phyloP scores from a whole-genome alignment of 1,140 invertebrate genomes.

The Pemphigus obesinymphae region DNA sequence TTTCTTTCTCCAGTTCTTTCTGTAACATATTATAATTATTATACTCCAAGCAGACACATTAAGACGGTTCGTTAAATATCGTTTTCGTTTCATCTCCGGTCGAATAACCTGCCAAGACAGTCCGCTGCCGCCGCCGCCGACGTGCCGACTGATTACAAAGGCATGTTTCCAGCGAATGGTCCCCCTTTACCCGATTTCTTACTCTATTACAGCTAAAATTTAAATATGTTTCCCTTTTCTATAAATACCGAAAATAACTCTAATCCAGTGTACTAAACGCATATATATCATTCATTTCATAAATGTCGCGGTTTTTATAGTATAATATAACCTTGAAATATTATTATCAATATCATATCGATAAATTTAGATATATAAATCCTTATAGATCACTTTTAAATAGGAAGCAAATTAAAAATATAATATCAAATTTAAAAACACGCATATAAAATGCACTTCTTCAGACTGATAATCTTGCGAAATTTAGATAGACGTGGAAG shows the following conservation, averaged over 20 bases:
- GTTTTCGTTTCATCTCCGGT: conserved; percentile 34
- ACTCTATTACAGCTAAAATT: background rate
- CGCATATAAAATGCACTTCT: too few relatives aligned
- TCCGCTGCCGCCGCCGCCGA: background rate
- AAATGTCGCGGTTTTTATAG: too few relatives aligned
- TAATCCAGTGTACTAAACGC: background rate
- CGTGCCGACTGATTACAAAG: conserved; percentile 1
- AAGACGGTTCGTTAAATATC: conserved; percentile 2
- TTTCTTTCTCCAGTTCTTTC: conserved; percentile 33
- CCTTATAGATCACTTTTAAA: too few relatives aligned
- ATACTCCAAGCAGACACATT: too few relatives aligned
- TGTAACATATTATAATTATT: conserved; percentile 1
- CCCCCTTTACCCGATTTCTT: background rate
- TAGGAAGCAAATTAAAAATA: too few relatives aligned
- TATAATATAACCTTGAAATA: too few relatives aligned
- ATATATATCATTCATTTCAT: too few relatives aligned
- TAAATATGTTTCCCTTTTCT: background rate
- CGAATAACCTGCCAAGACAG: background rate
- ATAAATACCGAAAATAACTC: background rate
- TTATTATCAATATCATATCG: too few relatives aligned
- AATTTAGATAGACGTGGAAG: too few relatives aligned
- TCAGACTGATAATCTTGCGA: too few relatives aligned
- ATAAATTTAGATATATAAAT: too few relatives aligned
- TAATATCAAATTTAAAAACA: too few relatives aligned
- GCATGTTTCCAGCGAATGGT: background rate